Conservation (phyloP, 2,888 invertebrate genomes). For the Nesidiocoris tenuis region DNA sequence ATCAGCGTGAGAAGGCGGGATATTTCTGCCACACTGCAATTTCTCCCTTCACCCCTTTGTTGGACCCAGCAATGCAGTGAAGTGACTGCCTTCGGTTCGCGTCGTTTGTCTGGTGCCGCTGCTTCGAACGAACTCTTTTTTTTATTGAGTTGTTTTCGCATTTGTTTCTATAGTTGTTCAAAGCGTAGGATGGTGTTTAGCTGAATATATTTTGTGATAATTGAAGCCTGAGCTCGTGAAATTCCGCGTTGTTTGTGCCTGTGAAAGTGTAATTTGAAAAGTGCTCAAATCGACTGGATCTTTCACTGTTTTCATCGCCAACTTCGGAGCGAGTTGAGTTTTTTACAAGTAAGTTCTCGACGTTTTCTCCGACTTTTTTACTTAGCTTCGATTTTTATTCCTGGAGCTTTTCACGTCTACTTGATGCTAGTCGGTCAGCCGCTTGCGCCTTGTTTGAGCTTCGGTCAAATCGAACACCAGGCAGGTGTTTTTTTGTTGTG, state of each 20-base stretch:
- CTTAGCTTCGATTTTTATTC: too few species aligned
- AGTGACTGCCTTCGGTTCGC: conserved; percentile 34
- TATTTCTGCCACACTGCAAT: not conserved
- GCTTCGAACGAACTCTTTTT: not conserved
- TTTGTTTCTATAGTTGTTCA: not conserved
- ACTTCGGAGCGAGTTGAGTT: not conserved
- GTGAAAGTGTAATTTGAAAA: conserved; percentile 14
- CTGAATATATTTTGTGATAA: not conserved
- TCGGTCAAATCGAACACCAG: too few species aligned
- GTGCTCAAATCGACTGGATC: conserved; percentile 23
- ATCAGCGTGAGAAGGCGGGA: not conserved
- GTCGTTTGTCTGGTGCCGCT: not conserved
- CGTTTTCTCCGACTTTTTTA: too few species aligned
- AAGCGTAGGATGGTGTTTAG: not conserved
- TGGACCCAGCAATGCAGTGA: conserved; percentile 37
- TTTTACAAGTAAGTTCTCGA: too few species aligned
- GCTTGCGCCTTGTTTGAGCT: too few species aligned
- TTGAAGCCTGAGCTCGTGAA: not conserved
- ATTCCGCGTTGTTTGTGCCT: not conserved
- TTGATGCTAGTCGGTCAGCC: too few species aligned
- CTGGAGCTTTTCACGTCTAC: too few species aligned
- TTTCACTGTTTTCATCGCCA: conserved; percentile 10
- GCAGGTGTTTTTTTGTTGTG: too few species aligned
- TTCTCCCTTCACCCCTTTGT: conserved; percentile 11
- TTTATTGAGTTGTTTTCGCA: not conserved